Evolutionary conservation across 2,888 invertebrate species (phyloP), one percentile per base, ranked within the genome.

Genomic region (Seira sanloemensis): DNA sequence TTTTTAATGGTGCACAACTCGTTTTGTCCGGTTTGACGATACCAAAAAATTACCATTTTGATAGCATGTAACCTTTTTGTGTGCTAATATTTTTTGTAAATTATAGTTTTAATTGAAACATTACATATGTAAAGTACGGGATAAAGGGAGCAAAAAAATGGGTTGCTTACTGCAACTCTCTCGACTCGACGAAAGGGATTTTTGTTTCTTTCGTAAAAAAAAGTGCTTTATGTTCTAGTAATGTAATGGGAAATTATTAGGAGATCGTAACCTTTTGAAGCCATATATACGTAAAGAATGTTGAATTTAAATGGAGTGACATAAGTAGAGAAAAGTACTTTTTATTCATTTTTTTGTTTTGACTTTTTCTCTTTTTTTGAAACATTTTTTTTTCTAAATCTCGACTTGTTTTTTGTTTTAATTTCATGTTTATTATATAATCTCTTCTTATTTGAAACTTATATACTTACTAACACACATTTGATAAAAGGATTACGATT

Each of bases 1-100:
- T 81, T 86, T 83, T 88, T 88, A 81, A 87, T 88, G 88, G 88
- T 88, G 88, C 88, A 86, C 87, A 88, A 87, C 86, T 87, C 86
- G 85, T 87, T 87, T 87, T 87, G 87, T 87, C 87, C 86, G 88
- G 86, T 88, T 86, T 86, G 85, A 87, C 86, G 87, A 87, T 87
- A 87, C 88, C 87, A 88, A 88, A 88, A 37, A 88, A 84, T 86
- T 86, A 87, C 87, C 87, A 87, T 87, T 84, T 86, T 86, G 76
- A 77, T 84, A 84, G 83, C 66, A 69, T 86, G 84, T 86, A 84
- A 86, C 84, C 74, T 83, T 86, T 86, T 84, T 86, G 86, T 84
- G 86, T 86, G 86, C 86, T 86, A 86, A 80, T 84, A 77, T 77
- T 82, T 80, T 82, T 82, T 82, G 77, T 82, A 82, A 82, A 37